Conservation (phyloP, 1,140 invertebrate genomes). For the Brachionus rotundiformis region DNA sequence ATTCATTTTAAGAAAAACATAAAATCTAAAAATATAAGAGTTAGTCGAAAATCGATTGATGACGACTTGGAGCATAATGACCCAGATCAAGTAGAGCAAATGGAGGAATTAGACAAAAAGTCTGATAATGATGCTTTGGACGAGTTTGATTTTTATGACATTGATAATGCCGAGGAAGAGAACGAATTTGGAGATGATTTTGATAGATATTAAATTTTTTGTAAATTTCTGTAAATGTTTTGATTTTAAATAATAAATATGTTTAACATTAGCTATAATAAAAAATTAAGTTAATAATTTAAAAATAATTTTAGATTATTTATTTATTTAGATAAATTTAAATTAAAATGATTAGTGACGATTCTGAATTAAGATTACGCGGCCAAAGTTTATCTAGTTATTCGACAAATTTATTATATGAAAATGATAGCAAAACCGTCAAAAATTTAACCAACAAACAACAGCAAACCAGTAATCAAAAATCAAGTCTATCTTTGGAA, state of each 20-base stretch:
- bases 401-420: neutral
- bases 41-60: neutral
- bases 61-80: neutral
- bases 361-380: conserved; percentile 28
- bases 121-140: neutral
- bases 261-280: no score
- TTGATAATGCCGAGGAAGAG: neutral
- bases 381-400: neutral
- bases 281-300: no score
- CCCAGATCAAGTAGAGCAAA: neutral
- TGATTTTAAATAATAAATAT: neutral
- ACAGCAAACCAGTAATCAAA: neutral
- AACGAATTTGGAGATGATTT: conserved; percentile 32
- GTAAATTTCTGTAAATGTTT: neutral
- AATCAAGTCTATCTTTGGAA: neutral
- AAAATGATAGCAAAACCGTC: neutral
- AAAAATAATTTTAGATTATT: neutral
- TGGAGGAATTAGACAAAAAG: neutral
- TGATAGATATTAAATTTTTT: conserved; percentile 24
- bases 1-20: neutral
- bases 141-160: neutral
- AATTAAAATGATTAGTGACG: conserved; percentile 2
- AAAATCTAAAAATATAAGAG: conserved; percentile 10
- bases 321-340: neutral
- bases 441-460: conserved; percentile 13